phyloP scores from a whole-genome alignment of 2,113 vertebrate species.

The Cathartes aura region DNA sequence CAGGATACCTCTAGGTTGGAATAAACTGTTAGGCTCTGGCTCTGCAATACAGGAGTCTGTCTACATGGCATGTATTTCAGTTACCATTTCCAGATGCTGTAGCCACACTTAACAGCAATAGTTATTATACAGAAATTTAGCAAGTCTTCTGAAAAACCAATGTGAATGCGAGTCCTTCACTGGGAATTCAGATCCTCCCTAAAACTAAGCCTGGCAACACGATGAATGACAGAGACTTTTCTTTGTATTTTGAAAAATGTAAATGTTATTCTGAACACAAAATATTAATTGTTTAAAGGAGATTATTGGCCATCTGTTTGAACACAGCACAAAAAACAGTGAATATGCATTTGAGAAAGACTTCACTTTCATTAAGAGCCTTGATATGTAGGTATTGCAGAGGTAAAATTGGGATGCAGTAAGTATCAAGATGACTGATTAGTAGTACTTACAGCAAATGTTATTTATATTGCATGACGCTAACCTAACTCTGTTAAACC shows the following conservation, averaged over 20 bases:
- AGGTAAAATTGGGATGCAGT: rapidly evolving
- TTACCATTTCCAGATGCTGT: background rate
- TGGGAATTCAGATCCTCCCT: background rate
- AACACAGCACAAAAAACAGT: background rate
- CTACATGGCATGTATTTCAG: rapidly evolving
- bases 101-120: background rate
- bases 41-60: background rate
- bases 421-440: background rate
- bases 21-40: background rate
- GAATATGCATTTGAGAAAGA: background rate
- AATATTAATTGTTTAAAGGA: background rate
- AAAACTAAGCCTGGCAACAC: background rate
- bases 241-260: background rate
- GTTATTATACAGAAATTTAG: background rate
- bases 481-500: background rate
- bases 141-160: background rate
- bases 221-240: background rate
- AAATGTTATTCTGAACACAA: background rate
- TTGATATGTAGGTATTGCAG: background rate
- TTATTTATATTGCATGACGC: background rate
- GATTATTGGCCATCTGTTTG: background rate
- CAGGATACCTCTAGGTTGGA: background rate
- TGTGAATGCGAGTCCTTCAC: background rate
- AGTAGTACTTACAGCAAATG: background rate
- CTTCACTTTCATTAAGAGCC: background rate